A percentile compares a stretch with the other conserved stretches of the same genome.
Conservation (phyloP, 2,888 invertebrate species). For the Lysandra coridon region DNA sequence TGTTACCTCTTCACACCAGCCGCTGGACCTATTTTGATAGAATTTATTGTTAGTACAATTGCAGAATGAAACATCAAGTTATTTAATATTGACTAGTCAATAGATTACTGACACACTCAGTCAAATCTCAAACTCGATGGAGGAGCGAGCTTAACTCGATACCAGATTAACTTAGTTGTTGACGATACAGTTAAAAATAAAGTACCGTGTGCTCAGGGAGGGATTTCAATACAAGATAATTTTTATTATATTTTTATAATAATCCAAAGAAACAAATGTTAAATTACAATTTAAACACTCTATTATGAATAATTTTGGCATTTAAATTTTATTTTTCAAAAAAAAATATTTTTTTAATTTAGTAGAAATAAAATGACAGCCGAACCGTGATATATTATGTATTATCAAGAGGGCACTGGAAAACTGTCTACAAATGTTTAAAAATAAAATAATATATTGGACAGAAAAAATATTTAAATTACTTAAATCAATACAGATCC, state of each 20-base stretch:
- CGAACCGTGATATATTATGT: no score
- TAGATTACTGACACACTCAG: constrained; percentile 12
- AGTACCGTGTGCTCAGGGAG: constrained; percentile 52
- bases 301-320: no score
- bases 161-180: constrained; percentile 62
- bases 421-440: no score
- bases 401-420: no score
- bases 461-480: no score
- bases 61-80: no score
- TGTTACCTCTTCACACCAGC: no score
- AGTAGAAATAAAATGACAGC: no score
- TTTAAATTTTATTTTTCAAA: background rate
- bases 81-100: background rate
- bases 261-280: background rate
- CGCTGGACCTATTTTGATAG: no score
- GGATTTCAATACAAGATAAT: constrained; percentile 44
- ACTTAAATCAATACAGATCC: no score
- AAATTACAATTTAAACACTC: background rate
- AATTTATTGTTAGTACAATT: no score
- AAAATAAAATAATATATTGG: no score
- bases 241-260: background rate
- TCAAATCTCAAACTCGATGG: constrained; percentile 39
- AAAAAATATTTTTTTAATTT: background rate
- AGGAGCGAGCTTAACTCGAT: constrained; percentile 41
- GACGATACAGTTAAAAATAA: constrained; percentile 62